Base-by-base conservation (phyloP, 2,113 vertebrate genomes). In the Misgurnus mizolepis region DNA sequence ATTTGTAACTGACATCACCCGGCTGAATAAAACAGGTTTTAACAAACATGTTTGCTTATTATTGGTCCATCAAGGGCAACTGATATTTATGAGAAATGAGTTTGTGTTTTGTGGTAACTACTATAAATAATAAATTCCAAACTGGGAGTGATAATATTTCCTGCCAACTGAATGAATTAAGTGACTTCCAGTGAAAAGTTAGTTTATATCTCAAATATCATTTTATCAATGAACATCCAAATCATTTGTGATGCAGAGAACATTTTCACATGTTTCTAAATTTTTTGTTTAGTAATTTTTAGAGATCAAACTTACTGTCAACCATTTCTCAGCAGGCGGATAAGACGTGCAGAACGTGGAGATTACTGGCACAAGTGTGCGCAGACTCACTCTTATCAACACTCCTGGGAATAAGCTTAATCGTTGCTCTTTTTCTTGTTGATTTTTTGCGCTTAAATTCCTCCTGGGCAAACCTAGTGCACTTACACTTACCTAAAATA, bases 331-430 rank as follows among this genome's bases (percentile, higher is more conserved):
- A 17, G 66, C 66, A 60, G 65, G 41, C 27, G 53, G 76, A 69
- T 67, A 43, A 49, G 65, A 68, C 66, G 66, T 78, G 76, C 66
- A 69, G 55, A 69, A 79, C 66, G 41, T 69, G 66, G 53, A 67
- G 66, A 79, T 34, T 68, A 49, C 60, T 79, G 76, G 67, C 76
- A 69, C 40, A 41, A 11, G 41, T 7, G 76, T 50, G 64, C 12
- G 22, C 76, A 43, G 50, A 68, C 66, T 68, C 12, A 43, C 17
- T 60, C 53, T 58, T 76, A 76, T 76, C 73, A 49, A 14, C 45
- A 50, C 73, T 76, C 73, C 73, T 76, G 60, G 73, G 73, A 58
- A 74, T 34, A 34, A 34, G 27, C 64, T 76, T 76, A 76, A 64
- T 76, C 50, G 60, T 43, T 50, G 56, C 60, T 76, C 58, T 17